These are phyloP conservation scores for Mythimna impura DNA, from an alignment of 2,888 invertebrate genomes.

Conservation along the genomic window DNA sequence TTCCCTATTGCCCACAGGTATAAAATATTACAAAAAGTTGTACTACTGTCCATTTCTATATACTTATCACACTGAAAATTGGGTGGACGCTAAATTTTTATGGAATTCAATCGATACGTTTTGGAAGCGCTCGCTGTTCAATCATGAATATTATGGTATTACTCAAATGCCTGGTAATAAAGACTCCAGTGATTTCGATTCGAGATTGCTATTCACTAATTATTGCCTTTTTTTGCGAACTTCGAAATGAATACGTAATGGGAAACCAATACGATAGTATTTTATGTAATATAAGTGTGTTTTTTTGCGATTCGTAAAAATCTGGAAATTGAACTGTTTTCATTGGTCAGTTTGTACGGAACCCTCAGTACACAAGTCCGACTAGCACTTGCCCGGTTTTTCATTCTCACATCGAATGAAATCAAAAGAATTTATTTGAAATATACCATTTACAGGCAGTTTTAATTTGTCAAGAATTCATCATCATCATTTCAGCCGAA, in stretches of 20 bases:
- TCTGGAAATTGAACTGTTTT: too few relatives aligned
- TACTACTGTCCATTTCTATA: slow-evolving; percentile 17
- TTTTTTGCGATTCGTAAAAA: neutral
- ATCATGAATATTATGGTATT: slow-evolving; percentile 46
- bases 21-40: slow-evolving; percentile 6
- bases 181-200: slow-evolving; percentile 7
- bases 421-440: too few relatives aligned
- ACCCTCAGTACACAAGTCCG: too few relatives aligned
- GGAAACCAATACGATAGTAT: neutral
- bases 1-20: too few relatives aligned
- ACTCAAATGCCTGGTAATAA: slow-evolving; percentile 31
- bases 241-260: slow-evolving; percentile 3
- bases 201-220: slow-evolving; percentile 13
- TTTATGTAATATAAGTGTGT: neutral
- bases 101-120: slow-evolving; percentile 28
- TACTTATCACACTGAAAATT: neutral
- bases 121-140: slow-evolving; percentile 29
- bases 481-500: too few relatives aligned
- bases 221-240: slow-evolving; percentile 5
- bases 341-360: too few relatives aligned
- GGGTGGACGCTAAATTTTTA: slow-evolving; percentile 41
- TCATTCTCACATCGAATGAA: too few relatives aligned
- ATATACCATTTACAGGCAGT: too few relatives aligned
- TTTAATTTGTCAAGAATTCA: too few relatives aligned
- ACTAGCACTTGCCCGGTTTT: too few relatives aligned